Conservation (phyloP, 1,140 invertebrate genomes). For the Drosophila neocordata region DNA sequence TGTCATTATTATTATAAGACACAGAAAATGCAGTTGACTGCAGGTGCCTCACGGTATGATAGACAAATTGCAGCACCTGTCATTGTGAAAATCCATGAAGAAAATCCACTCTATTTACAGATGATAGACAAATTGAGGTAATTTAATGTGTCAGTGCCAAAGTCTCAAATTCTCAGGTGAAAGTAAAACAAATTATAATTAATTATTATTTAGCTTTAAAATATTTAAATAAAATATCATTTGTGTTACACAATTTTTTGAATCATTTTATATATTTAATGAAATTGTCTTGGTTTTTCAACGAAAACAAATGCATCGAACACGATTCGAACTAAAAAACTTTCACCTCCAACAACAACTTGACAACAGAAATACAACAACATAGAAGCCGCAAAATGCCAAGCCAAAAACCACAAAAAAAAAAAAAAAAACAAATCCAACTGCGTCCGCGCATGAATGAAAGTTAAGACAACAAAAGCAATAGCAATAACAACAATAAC, state of each 20-base stretch:
- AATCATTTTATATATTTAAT: not conserved
- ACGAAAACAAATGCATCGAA: slow-evolving; percentile 64
- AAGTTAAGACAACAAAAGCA: slow-evolving; percentile 53
- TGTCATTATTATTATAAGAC: slow-evolving; percentile 34
- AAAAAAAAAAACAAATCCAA: slow-evolving; percentile 24
- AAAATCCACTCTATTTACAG: slow-evolving; percentile 1
- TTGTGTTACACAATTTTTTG: not conserved
- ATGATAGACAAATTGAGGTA: slow-evolving; percentile 5
- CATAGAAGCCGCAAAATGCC: slow-evolving; percentile 60
- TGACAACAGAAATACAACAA: slow-evolving; percentile 42
- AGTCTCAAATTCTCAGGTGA: not conserved
- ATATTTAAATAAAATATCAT: not conserved
- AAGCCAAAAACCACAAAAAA: slow-evolving; percentile 41
- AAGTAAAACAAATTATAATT: slow-evolving; percentile 7
- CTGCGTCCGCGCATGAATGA: slow-evolving; percentile 55
- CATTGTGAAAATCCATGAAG: not conserved
- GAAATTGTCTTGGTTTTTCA: slow-evolving; percentile 17
- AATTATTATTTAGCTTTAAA: not conserved
- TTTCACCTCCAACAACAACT: slow-evolving; percentile 60
- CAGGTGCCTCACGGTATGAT: slow-evolving; percentile 5
- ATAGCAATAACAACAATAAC: slow-evolving; percentile 14
- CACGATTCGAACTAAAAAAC: slow-evolving; percentile 65
- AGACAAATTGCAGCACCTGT: slow-evolving; percentile 51
- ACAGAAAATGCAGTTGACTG: slow-evolving; percentile 27
- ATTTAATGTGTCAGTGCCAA: not conserved